phyloP scores from a whole-genome alignment of 2,888 invertebrate species.

The Acronicta aceris region DNA sequence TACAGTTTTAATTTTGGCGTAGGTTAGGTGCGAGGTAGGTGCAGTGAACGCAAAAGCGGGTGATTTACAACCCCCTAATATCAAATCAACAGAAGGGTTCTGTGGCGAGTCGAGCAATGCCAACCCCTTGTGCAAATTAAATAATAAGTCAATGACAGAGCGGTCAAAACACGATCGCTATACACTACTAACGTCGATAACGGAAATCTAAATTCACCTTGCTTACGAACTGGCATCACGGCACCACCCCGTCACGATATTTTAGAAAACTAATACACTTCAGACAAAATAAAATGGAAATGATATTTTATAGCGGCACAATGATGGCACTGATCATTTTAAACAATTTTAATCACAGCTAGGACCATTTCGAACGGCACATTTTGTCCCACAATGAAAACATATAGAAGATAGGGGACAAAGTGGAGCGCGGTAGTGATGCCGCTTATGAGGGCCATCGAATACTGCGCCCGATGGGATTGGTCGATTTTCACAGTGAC shows the following conservation, averaged over 20 bases:
- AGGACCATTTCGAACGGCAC: conserved; percentile 75
- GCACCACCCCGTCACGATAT: conserved; percentile 87
- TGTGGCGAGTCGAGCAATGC: conserved; percentile 56
- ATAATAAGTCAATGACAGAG: conserved; percentile 58
- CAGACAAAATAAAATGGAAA: conserved; percentile 77
- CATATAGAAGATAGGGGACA: conserved; percentile 80
- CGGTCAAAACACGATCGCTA: conserved; percentile 40
- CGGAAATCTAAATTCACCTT: conserved; percentile 88
- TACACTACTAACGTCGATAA: conserved; percentile 48
- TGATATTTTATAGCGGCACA: conserved; percentile 74
- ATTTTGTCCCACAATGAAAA: conserved; percentile 83
- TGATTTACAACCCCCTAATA: conserved; percentile 69
- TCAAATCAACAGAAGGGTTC: conserved; percentile 72
- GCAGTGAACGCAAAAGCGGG: conserved; percentile 43
- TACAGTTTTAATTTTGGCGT: conserved; percentile 37
- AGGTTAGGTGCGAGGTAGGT: conserved; percentile 22
- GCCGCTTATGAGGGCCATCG: conserved; percentile 81
- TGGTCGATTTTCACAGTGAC: conserved; percentile 91
- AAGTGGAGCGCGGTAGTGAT: conserved; percentile 79
- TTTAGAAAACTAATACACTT: conserved; percentile 78
- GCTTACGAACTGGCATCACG: conserved; percentile 93
- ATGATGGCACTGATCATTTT: conserved; percentile 74
- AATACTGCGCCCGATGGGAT: conserved; percentile 88
- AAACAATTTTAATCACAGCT: conserved; percentile 78
- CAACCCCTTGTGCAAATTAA: conserved; percentile 64